Evolutionary conservation across 2,113 vertebrate species (phyloP), one percentile per base, ranked within the genome.

Genomic region (Cyprichromis sp.): DNA sequence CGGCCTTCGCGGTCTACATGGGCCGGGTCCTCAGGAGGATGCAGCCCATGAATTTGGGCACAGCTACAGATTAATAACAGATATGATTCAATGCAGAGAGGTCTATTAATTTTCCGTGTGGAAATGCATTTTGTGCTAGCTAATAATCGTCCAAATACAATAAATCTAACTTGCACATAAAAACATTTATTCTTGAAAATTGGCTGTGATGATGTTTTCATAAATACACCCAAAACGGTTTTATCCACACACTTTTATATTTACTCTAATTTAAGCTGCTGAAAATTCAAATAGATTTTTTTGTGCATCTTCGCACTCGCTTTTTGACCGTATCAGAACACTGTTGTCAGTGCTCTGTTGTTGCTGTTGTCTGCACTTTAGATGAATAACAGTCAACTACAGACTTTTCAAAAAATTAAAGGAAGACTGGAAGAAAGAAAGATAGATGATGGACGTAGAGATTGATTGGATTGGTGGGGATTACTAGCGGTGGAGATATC

Each of bases 401-500:
- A 19, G 21, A 54, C n/a, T 40, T 84, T 52, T 50, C 19, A 84
- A 80, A 61, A 40, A 73, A 26, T 52, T 14, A 66, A 45, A 73
- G 14, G 38, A 83, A 52, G 34, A 76, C 31, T 9, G 76, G 76
- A 50, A 52, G 53, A 38, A 47, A 53, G 29, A 24, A n/a, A 31
- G 45, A 57, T 10, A 5, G 59, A 53, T 81, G 85, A 86, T 45
- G 87, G 80, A 82, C 45, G 31, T 78, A 81, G 57, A 85, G 87
- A 94, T 80, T 85, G 76, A 81, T 36, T 47, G 63, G n/a, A 90
- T 87, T 82, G 91, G 40, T 85, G 82, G n/a, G 87, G 92, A 91
- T 93, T 89, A 89, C 87, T 85, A 80, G 82, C 76, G 40, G 82
- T 29, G 73, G 86, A 85, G 87, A 91, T 92, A 90, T 91, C 88